These are phyloP conservation scores for Phyllostomus discolor DNA, from an alignment of 2,113 vertebrate genomes.

Conservation along the genomic window DNA sequence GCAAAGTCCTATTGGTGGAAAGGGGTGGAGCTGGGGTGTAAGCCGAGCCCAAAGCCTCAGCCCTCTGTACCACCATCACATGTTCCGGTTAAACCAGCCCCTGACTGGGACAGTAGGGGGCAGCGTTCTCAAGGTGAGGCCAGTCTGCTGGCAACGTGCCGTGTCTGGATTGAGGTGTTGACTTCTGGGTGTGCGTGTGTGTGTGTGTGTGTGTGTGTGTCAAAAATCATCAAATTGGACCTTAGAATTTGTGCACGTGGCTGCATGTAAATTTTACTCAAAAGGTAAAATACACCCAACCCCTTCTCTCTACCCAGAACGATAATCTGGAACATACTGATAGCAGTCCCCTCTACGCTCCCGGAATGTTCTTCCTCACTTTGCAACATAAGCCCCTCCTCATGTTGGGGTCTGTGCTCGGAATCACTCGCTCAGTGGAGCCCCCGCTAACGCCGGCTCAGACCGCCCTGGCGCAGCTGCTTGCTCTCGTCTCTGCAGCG, in stretches of 20 bases:
- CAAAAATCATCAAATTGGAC: neutral
- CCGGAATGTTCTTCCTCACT: neutral
- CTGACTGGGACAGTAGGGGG: neutral
- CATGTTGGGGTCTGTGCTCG: neutral
- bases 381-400: neutral
- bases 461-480: accelerated
- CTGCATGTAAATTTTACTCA: neutral
- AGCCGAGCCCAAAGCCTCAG: neutral
- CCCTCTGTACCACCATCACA: neutral
- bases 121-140: neutral
- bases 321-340: neutral
- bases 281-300: neutral
- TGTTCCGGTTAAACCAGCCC: neutral
- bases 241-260: neutral
- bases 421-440: neutral
- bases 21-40: neutral
- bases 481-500: neutral
- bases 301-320: neutral
- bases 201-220: neutral
- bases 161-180: accelerated
- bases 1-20: neutral
- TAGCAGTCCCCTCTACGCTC: accelerated
- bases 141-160: accelerated
- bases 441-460: neutral
- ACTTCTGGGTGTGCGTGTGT: accelerated